Evolutionary conservation across 2,113 vertebrate species (phyloP), one percentile per base, ranked within the genome.

Genomic region (Macquaria ambigua): DNA sequence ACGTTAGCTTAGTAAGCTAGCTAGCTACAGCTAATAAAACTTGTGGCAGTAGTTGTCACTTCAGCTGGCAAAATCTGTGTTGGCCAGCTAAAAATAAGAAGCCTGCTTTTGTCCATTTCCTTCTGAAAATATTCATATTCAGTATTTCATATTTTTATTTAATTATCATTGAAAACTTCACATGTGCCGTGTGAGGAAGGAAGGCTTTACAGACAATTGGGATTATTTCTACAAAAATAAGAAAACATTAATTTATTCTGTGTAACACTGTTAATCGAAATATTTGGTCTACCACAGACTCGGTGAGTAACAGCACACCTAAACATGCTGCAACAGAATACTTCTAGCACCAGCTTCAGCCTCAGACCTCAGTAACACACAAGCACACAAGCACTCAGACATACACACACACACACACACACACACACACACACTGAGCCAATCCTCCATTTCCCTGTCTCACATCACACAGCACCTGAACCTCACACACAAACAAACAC

Each of bases 401-500:
- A n/a, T 46, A 41, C 53, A 31, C 46, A 67, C 50, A 58, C 67
- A 81, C 80, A 64, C 71, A 28, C 53, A 67, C 50, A 58, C 67
- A 81, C 80, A 66, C 66, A n/a, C 46, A 48, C 70, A 43, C 61
- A 52, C n/a, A n/a, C 71, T 6, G 3, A 15, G 48, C 48, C 58
- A 70, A 63, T 64, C 81, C 64, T 78, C 84, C 79, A 72, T 74
- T 74, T 79, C 81, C 46, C 91, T 86, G 86, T 31, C 79, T 70
- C 80, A 67, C 79, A 64, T 93, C 92, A 83, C 25, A 14, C 82
- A 67, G 85, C 93, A 89, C 93, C 86, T 90, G 83, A 76, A 64
- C 63, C 64, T 84, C 85, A 59, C 76, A 50, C 76, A 84, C 90
- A 92, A 89, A 93, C 88, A 92, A 89, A 90, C 90, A 89, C 83